Evolutionary conservation across 2,888 invertebrate genomes (phyloP).

Genomic region (Aromia moschata): DNA sequence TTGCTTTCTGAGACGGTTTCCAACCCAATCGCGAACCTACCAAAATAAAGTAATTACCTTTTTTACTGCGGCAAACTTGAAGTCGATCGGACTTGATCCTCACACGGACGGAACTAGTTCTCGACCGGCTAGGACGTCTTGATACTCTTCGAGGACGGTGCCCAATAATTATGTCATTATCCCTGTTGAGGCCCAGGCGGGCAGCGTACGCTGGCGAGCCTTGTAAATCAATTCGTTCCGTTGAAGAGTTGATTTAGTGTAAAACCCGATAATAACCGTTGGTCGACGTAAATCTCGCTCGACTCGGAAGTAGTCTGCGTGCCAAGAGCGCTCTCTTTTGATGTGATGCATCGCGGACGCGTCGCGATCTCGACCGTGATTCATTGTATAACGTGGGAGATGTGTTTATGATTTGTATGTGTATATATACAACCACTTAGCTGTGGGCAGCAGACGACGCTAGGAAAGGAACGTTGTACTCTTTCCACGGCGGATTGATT

Average conservation of each 20-base stretch:
- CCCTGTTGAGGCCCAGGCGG: slow-evolving; percentile 15
- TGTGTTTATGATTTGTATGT: no score
- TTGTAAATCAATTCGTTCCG: slow-evolving; percentile 30
- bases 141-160: slow-evolving; percentile 5
- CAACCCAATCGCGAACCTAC: no score
- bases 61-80: slow-evolving; percentile 6
- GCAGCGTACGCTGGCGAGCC: slow-evolving; percentile 8
- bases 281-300: background rate
- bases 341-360: no score
- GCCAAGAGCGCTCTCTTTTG: no score
- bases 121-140: slow-evolving; percentile 2
- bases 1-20: no score
- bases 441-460: no score
- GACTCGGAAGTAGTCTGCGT: slow-evolving; percentile 11
- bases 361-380: no score
- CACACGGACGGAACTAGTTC: slow-evolving; percentile 7
- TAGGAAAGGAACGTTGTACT: no score
- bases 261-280: slow-evolving; percentile 23
- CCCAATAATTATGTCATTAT: slow-evolving; percentile 31
- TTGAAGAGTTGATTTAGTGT: slow-evolving; percentile 22
- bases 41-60: slow-evolving; percentile 19
- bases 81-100: background rate
- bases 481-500: no score
- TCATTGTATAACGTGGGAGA: no score
- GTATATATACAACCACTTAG: no score